These are phyloP conservation scores for Whitmania pigra DNA, from an alignment of 1,140 invertebrate genomes.

Conservation along the genomic window DNA sequence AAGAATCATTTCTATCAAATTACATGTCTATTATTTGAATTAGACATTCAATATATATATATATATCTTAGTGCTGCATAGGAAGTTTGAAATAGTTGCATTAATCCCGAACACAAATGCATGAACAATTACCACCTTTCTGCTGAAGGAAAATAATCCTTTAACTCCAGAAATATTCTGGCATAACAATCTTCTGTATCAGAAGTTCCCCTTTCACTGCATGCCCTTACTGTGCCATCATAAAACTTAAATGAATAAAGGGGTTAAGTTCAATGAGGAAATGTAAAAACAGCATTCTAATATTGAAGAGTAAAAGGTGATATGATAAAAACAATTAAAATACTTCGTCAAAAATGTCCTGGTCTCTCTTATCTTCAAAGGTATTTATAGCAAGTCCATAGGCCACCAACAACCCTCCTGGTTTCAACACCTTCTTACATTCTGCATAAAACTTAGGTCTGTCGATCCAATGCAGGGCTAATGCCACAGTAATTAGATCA, in stretches of 20 bases:
- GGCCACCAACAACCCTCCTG: slow-evolving; percentile 40
- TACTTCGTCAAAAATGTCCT: neutral
- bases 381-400: slow-evolving; percentile 34
- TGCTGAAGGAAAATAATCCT: neutral
- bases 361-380: slow-evolving; percentile 20
- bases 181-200: neutral
- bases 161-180: neutral
- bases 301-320: too few relatives aligned
- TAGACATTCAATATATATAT: too few relatives aligned
- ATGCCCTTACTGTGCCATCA: neutral
- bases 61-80: too few relatives aligned
- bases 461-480: slow-evolving; percentile 46
- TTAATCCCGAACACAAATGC: too few relatives aligned
- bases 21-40: too few relatives aligned
- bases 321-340: neutral
- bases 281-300: neutral
- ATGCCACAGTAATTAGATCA: slow-evolving; percentile 41
- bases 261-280: neutral
- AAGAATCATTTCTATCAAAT: too few relatives aligned
- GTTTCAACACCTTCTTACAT: slow-evolving; percentile 37
- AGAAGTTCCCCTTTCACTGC: neutral
- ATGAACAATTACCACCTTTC: neutral
- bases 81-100: too few relatives aligned
- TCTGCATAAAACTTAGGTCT: slow-evolving; percentile 43
- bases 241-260: neutral